Percentiles rank a stretch among this genome's conserved stretches.
These are phyloP conservation scores for Ctenomys sociabilis DNA, from an alignment of 2,113 vertebrate species.

Conservation along the genomic window DNA sequence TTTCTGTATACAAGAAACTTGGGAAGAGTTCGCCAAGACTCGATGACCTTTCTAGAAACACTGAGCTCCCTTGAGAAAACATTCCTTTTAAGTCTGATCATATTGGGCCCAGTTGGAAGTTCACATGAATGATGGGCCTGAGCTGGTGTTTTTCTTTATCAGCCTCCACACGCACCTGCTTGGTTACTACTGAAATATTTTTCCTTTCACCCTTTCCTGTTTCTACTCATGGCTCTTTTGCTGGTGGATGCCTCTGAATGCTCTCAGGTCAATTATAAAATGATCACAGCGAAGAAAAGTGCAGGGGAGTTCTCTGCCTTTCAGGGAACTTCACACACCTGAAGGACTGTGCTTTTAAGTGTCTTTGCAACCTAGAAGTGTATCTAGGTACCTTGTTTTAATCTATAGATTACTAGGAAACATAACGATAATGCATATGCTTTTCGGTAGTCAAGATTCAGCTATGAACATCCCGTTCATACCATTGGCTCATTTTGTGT, in stretches of 20 bases:
- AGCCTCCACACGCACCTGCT: not conserved
- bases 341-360: not conserved
- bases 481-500: not conserved
- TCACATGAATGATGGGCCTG: not conserved
- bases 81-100: not conserved
- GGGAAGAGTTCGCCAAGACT: not conserved
- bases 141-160: not conserved
- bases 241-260: not conserved
- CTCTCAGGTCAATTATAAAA: not conserved
- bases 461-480: not conserved
- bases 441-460: not conserved
- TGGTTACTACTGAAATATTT: not conserved
- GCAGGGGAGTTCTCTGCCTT: not conserved
- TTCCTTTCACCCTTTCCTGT: not conserved
- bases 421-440: not conserved
- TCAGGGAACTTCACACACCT: not conserved
- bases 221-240: not conserved
- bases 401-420: not conserved
- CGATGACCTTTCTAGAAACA: not conserved
- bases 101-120: not conserved
- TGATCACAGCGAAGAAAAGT: not conserved
- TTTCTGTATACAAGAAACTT: not conserved
- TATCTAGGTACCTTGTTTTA: not conserved
- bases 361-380: not conserved
- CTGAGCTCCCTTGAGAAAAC: not conserved